Evolutionary conservation across 2,797 vertebrate genomes (phyloP), one percentile per base, ranked within the genome.

Genomic region (Anabas testudineus): DNA sequence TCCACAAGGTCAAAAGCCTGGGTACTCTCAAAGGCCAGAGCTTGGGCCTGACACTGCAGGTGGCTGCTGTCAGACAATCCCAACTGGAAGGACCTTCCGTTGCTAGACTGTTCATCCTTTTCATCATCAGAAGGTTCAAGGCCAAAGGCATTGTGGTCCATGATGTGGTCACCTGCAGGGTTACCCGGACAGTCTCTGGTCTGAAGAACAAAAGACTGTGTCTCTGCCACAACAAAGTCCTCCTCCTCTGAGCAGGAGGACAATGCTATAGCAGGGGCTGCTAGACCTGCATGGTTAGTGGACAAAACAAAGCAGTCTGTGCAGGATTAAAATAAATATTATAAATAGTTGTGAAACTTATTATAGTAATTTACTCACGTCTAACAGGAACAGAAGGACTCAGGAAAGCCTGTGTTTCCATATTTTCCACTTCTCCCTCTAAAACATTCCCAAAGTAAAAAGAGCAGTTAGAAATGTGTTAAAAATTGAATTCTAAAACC

Each of bases 331-430:
- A 5, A 67, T 53, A 37, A 12, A 18, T 24, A 28, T 21, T 15
- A 71, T n/a, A 74, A 28, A 66, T 48, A 3, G 15, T 19, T 48
- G 24, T 36, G 16, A 10, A 3, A 22, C 46, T 34, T 34, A 21
- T 53, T 26, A 58, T 57, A 68, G 3, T 32, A 5, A 45, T 53
- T 57, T 24, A 86, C 90, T 87, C 54, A 92, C 88, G 0, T 84
- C 49, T 87, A 49, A 80, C 84, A 24, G 83, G 61, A 70, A 67
- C 59, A 51, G 67, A 56, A 18, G 88, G 78, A 84, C 61, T 85
- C 7, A 71, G 15, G 72, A 95, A 95, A 6, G 68, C 80, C 64
- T 94, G 92, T 10, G 93, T 95, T 10, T 91, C 89, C 78, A 93
- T 85, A 12, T 93, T 85, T 42, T 88, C 88, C n/a, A 78, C 19